phyloP scores from a whole-genome alignment of 2,797 vertebrate species.

The Acrossocheilus fasciatus region DNA sequence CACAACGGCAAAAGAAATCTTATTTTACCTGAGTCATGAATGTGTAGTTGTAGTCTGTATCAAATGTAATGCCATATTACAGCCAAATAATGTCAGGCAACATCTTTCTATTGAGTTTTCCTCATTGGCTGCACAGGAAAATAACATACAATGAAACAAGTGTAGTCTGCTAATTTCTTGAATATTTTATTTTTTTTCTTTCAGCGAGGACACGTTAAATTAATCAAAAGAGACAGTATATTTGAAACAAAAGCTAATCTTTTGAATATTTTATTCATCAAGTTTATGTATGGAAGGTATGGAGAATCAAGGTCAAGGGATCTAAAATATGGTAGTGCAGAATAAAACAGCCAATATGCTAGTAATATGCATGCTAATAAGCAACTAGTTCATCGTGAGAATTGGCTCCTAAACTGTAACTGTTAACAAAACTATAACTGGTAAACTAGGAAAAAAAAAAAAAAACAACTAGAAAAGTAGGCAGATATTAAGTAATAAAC shows the following conservation, averaged over 20 bases:
- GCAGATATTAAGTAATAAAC: not conserved
- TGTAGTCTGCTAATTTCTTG: not conserved
- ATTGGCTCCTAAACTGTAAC: not conserved
- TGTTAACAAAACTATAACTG: not conserved
- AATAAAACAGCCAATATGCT: not conserved
- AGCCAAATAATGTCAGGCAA: not conserved
- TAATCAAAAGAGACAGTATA: not conserved
- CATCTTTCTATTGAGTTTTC: not conserved
- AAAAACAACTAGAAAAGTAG: not conserved
- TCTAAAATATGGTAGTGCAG: no score
- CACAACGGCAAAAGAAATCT: not conserved
- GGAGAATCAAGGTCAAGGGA: no score
- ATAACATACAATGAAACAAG: not conserved
- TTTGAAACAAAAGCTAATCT: no score
- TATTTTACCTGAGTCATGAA: not conserved
- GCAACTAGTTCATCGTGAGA: not conserved
- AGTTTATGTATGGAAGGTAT: no score
- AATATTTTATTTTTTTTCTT: not conserved
- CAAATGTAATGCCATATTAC: not conserved
- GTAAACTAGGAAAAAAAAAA: not conserved
- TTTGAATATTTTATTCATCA: no score
- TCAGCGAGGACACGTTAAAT: not conserved
- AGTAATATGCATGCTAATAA: not conserved
- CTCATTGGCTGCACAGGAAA: not conserved
- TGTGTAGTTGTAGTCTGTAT: not conserved